Evolutionary conservation across 1,140 invertebrate species (phyloP), one percentile per base, ranked within the genome.

Genomic region (Heliconius hermathena): DNA sequence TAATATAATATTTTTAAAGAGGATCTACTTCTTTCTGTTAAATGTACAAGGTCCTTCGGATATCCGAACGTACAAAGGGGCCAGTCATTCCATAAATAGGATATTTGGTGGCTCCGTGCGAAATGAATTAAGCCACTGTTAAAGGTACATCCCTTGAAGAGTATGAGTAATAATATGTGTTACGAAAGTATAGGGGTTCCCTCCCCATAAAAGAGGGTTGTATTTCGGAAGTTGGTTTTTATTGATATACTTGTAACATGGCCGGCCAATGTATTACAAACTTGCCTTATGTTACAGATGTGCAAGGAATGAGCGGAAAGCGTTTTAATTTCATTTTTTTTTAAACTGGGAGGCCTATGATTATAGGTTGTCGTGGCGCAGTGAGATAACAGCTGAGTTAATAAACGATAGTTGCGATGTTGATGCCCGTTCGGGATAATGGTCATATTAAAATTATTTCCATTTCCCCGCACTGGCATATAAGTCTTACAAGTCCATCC

Each of bases 211-310:
- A 85, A 87, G 83, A 83, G 81, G 84, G 81, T 82, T 83, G 77
- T 79, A 81, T 78, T 83, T 83, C 85, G 84, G 83, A 86, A 87
- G 82, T 78, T 78, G 54, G 76, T 86, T 87, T 87, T 89, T 85
- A 79, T 84, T 87, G 78, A 78, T 87, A 81, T 70, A 71, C 76
- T 66, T 77, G 88, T 88, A 88, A 90, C 78, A 83, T 85, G 11
- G 60, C 60, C 84, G 89, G 82, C 85, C 84, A 73, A 78, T 80
- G 82, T 71, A 78, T 84, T 87, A 85, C 82, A 74, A 82, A 80
- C 81, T 81, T 84, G 83, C 77, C 74, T 72, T 79, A 26, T 72
- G 29, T 66, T 81, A 57, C 46, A 73, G 6, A 11, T 16, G 41
- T 77, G 66, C 36, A 82, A 85, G 52, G 70, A 49, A 85, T 80